These are phyloP conservation scores for Chrysolina haemoptera DNA, from an alignment of 2,888 invertebrate genomes.

Conservation along the genomic window DNA sequence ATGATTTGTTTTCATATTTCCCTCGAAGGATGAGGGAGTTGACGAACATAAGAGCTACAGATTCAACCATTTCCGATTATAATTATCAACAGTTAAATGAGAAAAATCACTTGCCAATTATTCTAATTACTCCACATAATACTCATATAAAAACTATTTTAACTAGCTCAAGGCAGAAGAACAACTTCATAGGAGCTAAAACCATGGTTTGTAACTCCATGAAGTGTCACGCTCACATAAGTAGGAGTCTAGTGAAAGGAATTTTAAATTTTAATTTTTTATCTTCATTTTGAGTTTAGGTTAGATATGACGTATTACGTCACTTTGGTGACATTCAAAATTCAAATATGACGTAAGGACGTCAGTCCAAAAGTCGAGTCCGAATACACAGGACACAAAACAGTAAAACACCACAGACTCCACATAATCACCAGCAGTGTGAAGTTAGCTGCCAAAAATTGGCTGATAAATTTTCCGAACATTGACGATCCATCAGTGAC, in stretches of 20 bases:
- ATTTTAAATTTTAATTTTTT: neutral
- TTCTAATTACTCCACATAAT: neutral
- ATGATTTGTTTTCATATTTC: constrained; percentile 26
- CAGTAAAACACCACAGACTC: too few relatives aligned
- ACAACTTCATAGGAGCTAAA: neutral
- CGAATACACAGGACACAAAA: too few relatives aligned
- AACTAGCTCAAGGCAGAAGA: too few relatives aligned
- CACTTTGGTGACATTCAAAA: neutral
- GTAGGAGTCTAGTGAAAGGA: neutral
- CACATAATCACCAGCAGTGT: too few relatives aligned
- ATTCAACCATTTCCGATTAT: constrained; percentile 34
- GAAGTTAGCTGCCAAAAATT: too few relatives aligned
- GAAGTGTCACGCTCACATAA: neutral
- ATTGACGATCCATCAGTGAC: too few relatives aligned
- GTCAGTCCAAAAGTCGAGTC: too few relatives aligned
- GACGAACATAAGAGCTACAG: constrained; percentile 37
- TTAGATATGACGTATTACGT: neutral
- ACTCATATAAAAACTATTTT: neutral
- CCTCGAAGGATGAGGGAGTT: constrained; percentile 29
- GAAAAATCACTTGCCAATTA: neutral
- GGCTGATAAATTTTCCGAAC: too few relatives aligned
- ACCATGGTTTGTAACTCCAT: neutral
- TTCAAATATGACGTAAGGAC: too few relatives aligned
- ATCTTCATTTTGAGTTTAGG: neutral
- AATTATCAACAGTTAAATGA: neutral